A percentile compares a stretch with the other conserved stretches of the same genome.
phyloP scores from a whole-genome alignment of 2,113 vertebrate species.

The Neofelis nebulosa region DNA sequence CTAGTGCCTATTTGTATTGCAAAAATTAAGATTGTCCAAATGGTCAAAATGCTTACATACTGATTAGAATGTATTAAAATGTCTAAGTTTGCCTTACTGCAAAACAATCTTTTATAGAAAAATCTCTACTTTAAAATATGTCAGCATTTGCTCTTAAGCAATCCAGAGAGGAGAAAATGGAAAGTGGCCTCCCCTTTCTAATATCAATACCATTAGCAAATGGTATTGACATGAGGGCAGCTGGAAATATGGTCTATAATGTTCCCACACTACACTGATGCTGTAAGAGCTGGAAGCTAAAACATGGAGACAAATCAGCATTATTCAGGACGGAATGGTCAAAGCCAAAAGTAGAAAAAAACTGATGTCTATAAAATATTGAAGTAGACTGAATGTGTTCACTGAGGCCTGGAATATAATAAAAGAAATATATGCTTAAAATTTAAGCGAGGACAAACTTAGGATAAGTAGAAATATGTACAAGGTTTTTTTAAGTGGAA shows the following conservation, averaged over 20 bases:
- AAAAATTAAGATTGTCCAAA: background rate
- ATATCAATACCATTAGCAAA: slow-evolving; percentile 27
- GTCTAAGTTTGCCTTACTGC: background rate
- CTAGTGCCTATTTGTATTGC: background rate
- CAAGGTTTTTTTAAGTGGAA: background rate
- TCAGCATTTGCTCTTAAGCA: slow-evolving; percentile 17
- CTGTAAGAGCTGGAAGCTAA: background rate
- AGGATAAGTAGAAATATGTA: background rate
- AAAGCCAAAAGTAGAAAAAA: slow-evolving; percentile 37
- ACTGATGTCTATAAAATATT: slow-evolving; percentile 67
- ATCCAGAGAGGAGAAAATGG: background rate
- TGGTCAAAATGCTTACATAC: background rate
- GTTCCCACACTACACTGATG: background rate
- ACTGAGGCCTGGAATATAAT: slow-evolving; percentile 26
- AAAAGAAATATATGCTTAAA: background rate
- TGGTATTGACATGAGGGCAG: background rate
- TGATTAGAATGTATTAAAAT: background rate
- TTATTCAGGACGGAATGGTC: background rate
- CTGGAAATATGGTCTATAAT: background rate
- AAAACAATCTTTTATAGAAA: slow-evolving; percentile 35
- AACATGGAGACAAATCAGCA: background rate
- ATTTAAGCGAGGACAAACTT: background rate
- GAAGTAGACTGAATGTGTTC: slow-evolving; percentile 27
- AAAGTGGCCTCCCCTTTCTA: background rate
- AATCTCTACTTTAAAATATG: background rate